Evolutionary conservation across 2,888 invertebrate genomes (phyloP), one percentile per base, ranked within the genome.

Genomic region (Meghimatium bilineatum): DNA sequence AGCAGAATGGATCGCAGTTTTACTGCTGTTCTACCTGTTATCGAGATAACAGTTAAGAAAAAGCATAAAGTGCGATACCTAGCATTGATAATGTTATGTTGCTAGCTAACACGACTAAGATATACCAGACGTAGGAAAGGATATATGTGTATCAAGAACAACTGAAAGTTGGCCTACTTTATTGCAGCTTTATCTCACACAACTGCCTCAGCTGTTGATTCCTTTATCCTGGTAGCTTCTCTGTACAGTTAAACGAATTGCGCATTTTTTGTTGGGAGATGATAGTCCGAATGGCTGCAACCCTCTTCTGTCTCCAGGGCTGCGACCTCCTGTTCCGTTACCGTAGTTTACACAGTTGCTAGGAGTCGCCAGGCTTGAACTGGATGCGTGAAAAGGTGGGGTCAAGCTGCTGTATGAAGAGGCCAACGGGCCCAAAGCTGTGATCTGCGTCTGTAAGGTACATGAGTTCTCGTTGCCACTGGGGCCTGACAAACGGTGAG

Each of bases 381-480:
- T 71, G 79, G 79, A 79, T 66, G 44, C 66, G 29, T 71, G 49
- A 20, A 67, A 56, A 1, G 69, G 80, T 32, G 80, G 71, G 26
- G 71, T 71, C 63, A 81, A 49, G 32, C 81, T 81, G 74, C 75
- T 74, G 34, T 60, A 63, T 38, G 81, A 81, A 5, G 81, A 81
- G 23, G 81, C 81, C 44, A 36, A 26, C 32, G 20, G 34, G 5
- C 81, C 81, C 36, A 81, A 34, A n/a, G 36, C 81, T 32, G 74
- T 74, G 74, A 49, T 74, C 49, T 81, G 81, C 17, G 81, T 81
- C 63, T 81, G 81, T 34, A 81, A 38, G 1, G 81, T 74, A 26
- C 72, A 74, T 0, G 81, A 81, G 81, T 38, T 81, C n/a, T 74
- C 75, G 12, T 74, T 63, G 5, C 32, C 32, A 29, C 63, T 63